phyloP scores from a whole-genome alignment of 2,113 vertebrate species.

The Sturnus vulgaris region DNA sequence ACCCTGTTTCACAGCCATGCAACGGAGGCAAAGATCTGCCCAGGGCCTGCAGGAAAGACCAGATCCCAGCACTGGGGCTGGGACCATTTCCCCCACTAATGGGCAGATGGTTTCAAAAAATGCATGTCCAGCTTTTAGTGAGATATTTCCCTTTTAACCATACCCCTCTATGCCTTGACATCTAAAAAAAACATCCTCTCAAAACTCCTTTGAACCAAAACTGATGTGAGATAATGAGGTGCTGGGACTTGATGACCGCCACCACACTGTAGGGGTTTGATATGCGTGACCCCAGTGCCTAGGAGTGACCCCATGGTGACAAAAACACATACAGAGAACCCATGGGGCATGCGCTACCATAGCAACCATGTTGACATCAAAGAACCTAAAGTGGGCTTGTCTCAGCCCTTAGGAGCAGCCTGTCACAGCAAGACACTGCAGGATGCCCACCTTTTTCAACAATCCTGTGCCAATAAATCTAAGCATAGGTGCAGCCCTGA shows the following conservation, averaged over 20 bases:
- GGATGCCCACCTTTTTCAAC: neutral
- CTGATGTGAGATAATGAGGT: neutral
- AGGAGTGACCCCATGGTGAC: neutral
- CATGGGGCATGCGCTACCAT: fast-evolving
- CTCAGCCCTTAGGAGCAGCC: neutral
- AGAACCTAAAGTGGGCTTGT: neutral
- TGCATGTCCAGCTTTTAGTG: neutral
- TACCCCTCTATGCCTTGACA: neutral
- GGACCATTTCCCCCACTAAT: neutral
- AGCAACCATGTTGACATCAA: neutral
- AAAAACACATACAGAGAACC: neutral
- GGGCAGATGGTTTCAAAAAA: neutral
- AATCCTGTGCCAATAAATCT: neutral
- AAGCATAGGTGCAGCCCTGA: neutral
- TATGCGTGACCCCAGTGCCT: neutral
- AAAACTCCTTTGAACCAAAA: neutral
- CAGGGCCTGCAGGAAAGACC: neutral
- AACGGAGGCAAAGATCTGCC: neutral
- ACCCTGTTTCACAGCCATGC: neutral
- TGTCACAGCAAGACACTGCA: neutral
- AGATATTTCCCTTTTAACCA: neutral
- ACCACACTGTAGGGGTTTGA: neutral
- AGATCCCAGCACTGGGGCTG: neutral
- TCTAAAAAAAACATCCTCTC: neutral
- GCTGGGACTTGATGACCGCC: fast-evolving